phyloP scores from a whole-genome alignment of 2,888 invertebrate species.

The Gari tellinella region DNA sequence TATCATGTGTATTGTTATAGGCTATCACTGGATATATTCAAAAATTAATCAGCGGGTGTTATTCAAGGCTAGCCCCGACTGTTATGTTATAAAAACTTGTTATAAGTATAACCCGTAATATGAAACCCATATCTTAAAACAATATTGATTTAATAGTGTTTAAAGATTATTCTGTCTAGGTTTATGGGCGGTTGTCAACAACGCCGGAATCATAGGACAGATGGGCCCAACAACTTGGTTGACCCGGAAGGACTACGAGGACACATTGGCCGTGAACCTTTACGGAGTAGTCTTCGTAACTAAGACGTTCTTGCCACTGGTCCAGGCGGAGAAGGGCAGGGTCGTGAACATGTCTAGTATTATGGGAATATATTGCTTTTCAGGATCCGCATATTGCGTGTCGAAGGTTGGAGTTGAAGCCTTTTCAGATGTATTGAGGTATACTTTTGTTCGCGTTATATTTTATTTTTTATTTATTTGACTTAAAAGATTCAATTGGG shows the following conservation, averaged over 20 bases:
- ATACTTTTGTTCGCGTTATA: too few relatives aligned
- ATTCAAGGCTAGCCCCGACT: too few relatives aligned
- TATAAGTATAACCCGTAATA: too few relatives aligned
- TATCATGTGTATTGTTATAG: too few relatives aligned
- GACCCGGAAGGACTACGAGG: conserved; percentile 76
- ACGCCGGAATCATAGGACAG: conserved; percentile 74
- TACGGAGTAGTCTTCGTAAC: conserved; percentile 80
- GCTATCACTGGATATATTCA: too few relatives aligned
- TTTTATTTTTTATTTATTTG: too few relatives aligned
- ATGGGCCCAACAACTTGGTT: conserved; percentile 80
- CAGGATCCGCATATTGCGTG: conserved; percentile 63
- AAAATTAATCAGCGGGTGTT: too few relatives aligned
- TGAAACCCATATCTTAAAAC: too few relatives aligned
- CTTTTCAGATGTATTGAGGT: conserved; percentile 75
- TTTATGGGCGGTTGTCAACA: conserved; percentile 78
- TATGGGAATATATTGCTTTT: conserved; percentile 63
- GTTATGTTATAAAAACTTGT: too few relatives aligned
- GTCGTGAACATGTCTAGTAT: conserved; percentile 75
- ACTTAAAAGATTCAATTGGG: too few relatives aligned
- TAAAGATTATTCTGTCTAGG: too few relatives aligned
- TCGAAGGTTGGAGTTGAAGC: conserved; percentile 77
- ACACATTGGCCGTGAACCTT: conserved; percentile 74
- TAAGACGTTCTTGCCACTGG: conserved; percentile 69
- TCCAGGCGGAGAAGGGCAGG: conserved; percentile 68
- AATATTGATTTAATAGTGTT: too few relatives aligned